phyloP scores from a whole-genome alignment of 2,113 vertebrate species.

The Diphyllodes magnificus region DNA sequence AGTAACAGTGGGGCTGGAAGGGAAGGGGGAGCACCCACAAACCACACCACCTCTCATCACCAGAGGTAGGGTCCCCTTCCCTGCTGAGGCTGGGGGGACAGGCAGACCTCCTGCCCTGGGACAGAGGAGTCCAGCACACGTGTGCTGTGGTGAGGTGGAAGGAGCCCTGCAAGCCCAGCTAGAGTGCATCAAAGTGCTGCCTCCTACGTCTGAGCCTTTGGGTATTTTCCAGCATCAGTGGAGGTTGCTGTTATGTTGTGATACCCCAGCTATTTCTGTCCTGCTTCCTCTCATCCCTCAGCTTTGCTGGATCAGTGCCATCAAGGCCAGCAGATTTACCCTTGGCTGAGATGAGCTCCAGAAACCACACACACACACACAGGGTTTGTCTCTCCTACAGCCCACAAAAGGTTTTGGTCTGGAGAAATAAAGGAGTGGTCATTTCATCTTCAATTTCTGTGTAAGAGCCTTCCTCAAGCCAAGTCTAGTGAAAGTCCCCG shows the following conservation, averaged over 20 bases:
- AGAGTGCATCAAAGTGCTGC: background rate
- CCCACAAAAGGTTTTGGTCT: background rate
- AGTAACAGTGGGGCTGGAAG: background rate
- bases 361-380: background rate
- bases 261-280: conserved; percentile 18
- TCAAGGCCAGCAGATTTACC: background rate
- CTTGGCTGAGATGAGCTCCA: background rate
- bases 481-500: background rate
- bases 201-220: background rate
- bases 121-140: background rate
- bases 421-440: background rate
- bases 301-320: background rate
- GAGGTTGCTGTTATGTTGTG: background rate
- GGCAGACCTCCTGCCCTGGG: background rate
- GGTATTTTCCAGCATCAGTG: background rate
- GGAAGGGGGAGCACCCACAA: background rate
- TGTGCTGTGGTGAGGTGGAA: background rate
- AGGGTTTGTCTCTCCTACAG: background rate
- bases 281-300: conserved; percentile 10
- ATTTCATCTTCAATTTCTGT: background rate
- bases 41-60: background rate
- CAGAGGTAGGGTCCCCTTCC: background rate
- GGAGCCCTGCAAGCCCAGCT: background rate
- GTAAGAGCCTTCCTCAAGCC: background rate
- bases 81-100: background rate